Base-by-base conservation (phyloP, 2,888 invertebrate genomes). In the Periphyllus acericola region DNA sequence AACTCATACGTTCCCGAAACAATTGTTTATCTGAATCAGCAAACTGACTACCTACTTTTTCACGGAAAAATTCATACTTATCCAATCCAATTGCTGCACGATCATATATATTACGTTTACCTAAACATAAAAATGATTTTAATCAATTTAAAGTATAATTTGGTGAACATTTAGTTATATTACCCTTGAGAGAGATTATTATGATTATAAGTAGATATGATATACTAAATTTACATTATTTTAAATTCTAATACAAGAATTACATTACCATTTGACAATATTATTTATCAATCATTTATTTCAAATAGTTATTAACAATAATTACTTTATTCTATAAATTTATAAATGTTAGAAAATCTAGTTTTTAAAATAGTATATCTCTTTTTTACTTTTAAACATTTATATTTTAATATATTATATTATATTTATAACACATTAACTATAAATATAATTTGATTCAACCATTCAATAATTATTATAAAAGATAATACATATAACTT, bases 1-100 rank as follows among this genome's bases (percentile, higher is more conserved):
- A 94, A 21, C 90, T 91, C 96, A 97, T 96, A 92, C 96, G 95
- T 0, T 91, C 90, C 89, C 93, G 93, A 91, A 96, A 96, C 89
- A 94, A 93, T 3, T 91, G 60, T 60, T 60, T 80, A 29, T 87
- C 86, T 40, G 79, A 2, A 9, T 87, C 80, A 74, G 80, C 90
- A 91, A 96, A 94, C 90, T 95, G 95, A 32, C 92, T 92, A 82
- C 93, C 93, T 0, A 93, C 92, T 89, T 92, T 92, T 74, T 93
- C 93, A 89, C 94, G 92, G 40, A 93, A 91, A 74, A 92, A 91
- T 60, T 93, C 91, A 91, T 94, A 96, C 1, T 92, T 92, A 90
- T 94, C 94, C 3, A 96, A 90, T 1, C 95, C 96, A 81, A 96
- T 90, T 0, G 94, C 92, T 60, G 92, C 90, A 81, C 93, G 92